Evolutionary conservation across 2,113 vertebrate genomes (phyloP).

Genomic region (Callithrix jacchus): DNA sequence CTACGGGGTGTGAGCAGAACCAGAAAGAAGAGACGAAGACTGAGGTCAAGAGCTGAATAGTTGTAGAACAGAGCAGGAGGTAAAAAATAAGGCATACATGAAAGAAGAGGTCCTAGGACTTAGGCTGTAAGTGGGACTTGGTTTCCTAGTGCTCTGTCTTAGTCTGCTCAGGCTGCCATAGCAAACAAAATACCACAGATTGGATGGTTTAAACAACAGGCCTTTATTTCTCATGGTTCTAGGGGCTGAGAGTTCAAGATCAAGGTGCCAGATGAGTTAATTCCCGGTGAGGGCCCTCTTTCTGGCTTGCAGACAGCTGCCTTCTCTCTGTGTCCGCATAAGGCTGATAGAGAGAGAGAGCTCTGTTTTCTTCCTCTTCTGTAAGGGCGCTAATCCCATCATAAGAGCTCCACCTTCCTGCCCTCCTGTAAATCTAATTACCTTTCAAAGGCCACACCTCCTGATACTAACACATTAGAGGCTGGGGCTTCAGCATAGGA

Average conservation of each 20-base stretch:
- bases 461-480: not conserved
- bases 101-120: not conserved
- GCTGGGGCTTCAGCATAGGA: not conserved
- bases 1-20: not conserved
- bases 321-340: not conserved
- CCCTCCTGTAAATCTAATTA: not conserved
- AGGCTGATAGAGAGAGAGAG: not conserved
- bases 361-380: not conserved
- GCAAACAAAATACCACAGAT: not conserved
- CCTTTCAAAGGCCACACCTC: not conserved
- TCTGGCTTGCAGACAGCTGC: not conserved
- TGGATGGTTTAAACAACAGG: not conserved
- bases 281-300: not conserved
- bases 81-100: not conserved
- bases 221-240: not conserved
- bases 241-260: not conserved
- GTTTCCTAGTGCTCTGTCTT: not conserved
- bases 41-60: not conserved
- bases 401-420: not conserved
- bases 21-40: not conserved
- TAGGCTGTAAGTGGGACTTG: not conserved
- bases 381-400: not conserved
- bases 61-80: not conserved
- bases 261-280: not conserved
- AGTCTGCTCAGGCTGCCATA: not conserved